Evolutionary conservation across 2,113 vertebrate genomes (phyloP), one percentile per base, ranked within the genome.

Genomic region (Dolichallabes microphthalmus): DNA sequence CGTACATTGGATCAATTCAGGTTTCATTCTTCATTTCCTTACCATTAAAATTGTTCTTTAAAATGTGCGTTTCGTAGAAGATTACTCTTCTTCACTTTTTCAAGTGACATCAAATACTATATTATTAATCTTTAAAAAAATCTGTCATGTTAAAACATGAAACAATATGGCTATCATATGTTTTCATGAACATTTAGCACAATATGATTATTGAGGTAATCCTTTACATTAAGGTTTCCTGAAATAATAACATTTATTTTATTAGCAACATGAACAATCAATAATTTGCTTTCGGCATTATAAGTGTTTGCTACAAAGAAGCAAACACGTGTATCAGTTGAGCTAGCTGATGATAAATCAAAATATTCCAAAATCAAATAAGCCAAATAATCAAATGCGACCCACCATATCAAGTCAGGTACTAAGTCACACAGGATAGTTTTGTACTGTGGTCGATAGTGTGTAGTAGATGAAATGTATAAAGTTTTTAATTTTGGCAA

Each of bases 151-250:
- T 32, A 68, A 1, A 20, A 71, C 64, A 69, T 69, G 4, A 83
- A 35, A 83, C 32, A 53, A 68, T 68, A 82, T 82, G 80, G 80
- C 80, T 82, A 30, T 66, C 15, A 22, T 57, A 13, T 69, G 57
- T 71, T 57, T 30, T 82, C 69, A 27, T 81, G 19, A 77, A 57
- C 30, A 57, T 66, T 64, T 20, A 82, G 64, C 50, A 71, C 80
- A 69, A 53, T 57, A 52, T 22, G 19, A 60, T 60, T 60, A 79
- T 39, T 60, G 55, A 39, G 55, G 76, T 79, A 60, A 79, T 60
- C 30, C 0, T 79, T 79, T 32, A 77, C 75, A 77, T 74, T 53
- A 27, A 76, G 27, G 27, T 58, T 79, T 79, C 19, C 76, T 60
- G 19, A 60, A 39, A 30, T 9, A 55, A 13, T n/a, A 73, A 3